Evolutionary conservation across 1,140 invertebrate genomes (phyloP), one percentile per base, ranked within the genome.

Genomic region (Achatina immaculata): DNA sequence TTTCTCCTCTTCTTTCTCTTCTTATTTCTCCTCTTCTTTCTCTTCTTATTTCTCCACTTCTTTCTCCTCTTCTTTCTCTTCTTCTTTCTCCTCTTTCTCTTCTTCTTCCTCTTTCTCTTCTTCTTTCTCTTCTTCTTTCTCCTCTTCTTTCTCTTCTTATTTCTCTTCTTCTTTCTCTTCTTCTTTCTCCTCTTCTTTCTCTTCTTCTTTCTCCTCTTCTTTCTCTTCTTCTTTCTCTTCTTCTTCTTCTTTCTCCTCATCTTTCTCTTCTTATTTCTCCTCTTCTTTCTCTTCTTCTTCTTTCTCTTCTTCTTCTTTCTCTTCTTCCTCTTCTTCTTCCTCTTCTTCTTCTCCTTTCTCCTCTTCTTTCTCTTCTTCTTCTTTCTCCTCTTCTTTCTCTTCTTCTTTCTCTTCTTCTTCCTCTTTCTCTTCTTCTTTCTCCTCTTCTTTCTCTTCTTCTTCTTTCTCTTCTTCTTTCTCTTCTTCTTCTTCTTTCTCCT

Each of bases 211-310:
- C 42, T 71, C 43, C 73, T 21, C 73, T 45, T 73, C 66, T 71
- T 28, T 45, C 43, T 80, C 66, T 72, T n/a, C 76, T 72, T 75
- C 51, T 65, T 36, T 76, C 34, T 65, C 71, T 38, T 40, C 65
- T 51, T 81, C 80, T 81, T 72, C 76, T 51, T 75, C 55, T 76
- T 43, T 81, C 80, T 62, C 45, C 65, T 51, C 43, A 45, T 45
- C 42, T 76, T 58, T 76, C 71, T 76, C 71, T 76, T 51, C 62
- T 28, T 62, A 34, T 76, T 51, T 62, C 55, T 74, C 51, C 42
- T 51, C 43, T 42, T 81, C 51, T 76, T 28, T 66, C 78, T 74
- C 71, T 38, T 38, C 42, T 36, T 71, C 62, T 71, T 40, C n/a
- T 62, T 69, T 19, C 55, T 40, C 65, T 42, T 69, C 51, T 38